Evolutionary conservation across 2,888 invertebrate species (phyloP), one percentile per base, ranked within the genome.

Genomic region (Caenorhabditis japonica): DNA sequence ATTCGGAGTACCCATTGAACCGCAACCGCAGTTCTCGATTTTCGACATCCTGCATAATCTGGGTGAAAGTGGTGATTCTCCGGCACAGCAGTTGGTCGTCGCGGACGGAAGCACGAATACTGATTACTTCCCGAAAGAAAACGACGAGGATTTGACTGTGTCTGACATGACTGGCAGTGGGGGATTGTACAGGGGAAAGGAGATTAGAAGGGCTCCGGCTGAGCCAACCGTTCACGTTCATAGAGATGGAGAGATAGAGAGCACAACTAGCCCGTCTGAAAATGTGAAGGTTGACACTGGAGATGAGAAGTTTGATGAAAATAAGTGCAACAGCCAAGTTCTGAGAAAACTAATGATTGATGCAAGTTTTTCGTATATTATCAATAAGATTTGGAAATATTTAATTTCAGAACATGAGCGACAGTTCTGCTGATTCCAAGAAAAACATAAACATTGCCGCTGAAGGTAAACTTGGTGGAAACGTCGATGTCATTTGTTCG

Each of bases 401-500:
- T 21, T 10, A 12, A 39, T 74, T 85, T 52, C 66, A 85, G 85
- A 79, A 83, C 44, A 85, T 85, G 44, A 74, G 55, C 41, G 80
- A 83, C 38, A 84, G 78, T 33, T 82, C 84, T 4, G 74, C 85
- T 3, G 77, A 82, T 25, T 80, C 84, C 2, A 85, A 85, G 56
- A 79, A 80, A 38, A 75, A 73, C 23, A 80, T 85, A 36, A 82
- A 81, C 59, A 52, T 41, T 8, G 77, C 77, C 0, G 82, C 82
- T 3, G 82, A 82, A 53, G 72, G 55, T 1, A 76, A 80, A 27
- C 77, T 85, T 51, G 84, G 84, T 19, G 83, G 83, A 19, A 77
- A 75, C 58, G 82, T 85, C 19, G 85, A 85, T 53, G 85, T 85
- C 34, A 75, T 85, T 52, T 85, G 85, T 64, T 79, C 80, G 3